A percentile compares a stretch with the other conserved stretches of the same genome.
These are phyloP conservation scores for human (Homo sapiens) DNA, from an alignment of 2,113 vertebrate species.

Conservation along the genomic window GRCh38 chrX:107388001-107388500, in stretches of 20 bases:
- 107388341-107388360: conserved; percentile 15
- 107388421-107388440: background rate
- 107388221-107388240: background rate
- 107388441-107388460: background rate
- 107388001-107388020: background rate
- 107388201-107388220: background rate
- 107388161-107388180: background rate
- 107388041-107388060: background rate
- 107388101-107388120: background rate
- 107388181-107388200: background rate
- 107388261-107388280: background rate
- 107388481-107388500: background rate
- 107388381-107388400: background rate
- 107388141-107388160: background rate
- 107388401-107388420: background rate
- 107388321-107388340: background rate
- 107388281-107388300: background rate
- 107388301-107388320: background rate
- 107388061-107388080: background rate
- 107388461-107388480: conserved; percentile 2
- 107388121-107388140: background rate
- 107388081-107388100: background rate
- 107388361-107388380: background rate
- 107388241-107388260: conserved; percentile 24
- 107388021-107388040: background rate